Percentiles rank a stretch among this genome's conserved stretches.
Conservation (phyloP, 1,140 invertebrate genomes). For the Drosophila kanapiae region DNA sequence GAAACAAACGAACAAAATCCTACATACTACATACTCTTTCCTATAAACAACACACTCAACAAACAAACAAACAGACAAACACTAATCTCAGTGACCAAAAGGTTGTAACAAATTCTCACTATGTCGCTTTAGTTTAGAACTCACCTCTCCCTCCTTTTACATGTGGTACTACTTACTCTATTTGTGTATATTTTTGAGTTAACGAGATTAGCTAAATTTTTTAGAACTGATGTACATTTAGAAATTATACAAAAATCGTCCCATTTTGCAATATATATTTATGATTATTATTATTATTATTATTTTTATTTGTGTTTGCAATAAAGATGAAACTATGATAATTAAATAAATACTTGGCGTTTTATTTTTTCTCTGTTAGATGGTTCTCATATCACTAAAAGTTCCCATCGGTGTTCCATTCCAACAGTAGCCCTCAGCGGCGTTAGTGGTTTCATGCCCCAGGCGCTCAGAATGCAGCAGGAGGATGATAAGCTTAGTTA, state of each 20-base stretch:
- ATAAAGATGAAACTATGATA: conserved; percentile 43
- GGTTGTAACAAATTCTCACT: conserved; percentile 74
- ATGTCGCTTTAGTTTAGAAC: conserved; percentile 62
- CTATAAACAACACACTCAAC: conserved; percentile 20
- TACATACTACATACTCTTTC: conserved; percentile 29
- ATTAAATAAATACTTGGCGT: conserved; percentile 8
- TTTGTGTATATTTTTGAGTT: conserved; percentile 43
- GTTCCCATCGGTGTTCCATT: no score
- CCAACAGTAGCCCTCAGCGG: no score
- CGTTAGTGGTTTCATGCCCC: no score
- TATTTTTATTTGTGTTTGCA: conserved; percentile 42
- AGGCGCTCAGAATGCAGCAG: no score
- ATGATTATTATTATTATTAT: conserved; percentile 41
- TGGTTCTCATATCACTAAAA: no score
- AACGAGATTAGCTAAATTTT: conserved; percentile 65
- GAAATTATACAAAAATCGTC: conserved; percentile 54
- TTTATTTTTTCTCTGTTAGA: no score
- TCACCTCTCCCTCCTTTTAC: conserved; percentile 18
- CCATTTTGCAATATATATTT: conserved; percentile 71
- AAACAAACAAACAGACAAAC: conserved; percentile 7
- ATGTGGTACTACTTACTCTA: conserved; percentile 30
- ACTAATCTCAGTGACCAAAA: conserved; percentile 57
- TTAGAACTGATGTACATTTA: conserved; percentile 74
- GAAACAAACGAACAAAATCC: conserved; percentile 58
- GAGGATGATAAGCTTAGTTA: no score